Conservation (phyloP, 1,140 invertebrate genomes). For the Leptinotarsa undecemlineata region DNA sequence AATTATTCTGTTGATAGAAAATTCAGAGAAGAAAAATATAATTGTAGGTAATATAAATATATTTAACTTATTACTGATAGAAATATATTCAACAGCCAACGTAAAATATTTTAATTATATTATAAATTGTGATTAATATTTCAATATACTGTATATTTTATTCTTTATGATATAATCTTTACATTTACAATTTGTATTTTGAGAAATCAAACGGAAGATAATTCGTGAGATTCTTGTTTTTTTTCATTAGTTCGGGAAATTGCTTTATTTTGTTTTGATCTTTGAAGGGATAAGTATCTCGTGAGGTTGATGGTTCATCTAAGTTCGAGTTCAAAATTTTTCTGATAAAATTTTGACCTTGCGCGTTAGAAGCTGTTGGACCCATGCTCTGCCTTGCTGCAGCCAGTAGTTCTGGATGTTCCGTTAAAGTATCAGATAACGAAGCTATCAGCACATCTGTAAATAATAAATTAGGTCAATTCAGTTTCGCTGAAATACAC, state of each 20-base stretch:
- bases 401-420: constrained; percentile 67
- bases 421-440: constrained; percentile 69
- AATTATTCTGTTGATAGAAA: too few species aligned
- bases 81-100: constrained; percentile 7
- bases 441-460: constrained; percentile 72
- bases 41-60: constrained; percentile 1
- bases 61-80: constrained; percentile 1
- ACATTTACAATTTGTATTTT: constrained; percentile 16
- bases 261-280: constrained; percentile 27
- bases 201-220: constrained; percentile 23
- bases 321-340: constrained; percentile 40
- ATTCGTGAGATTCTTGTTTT: constrained; percentile 27
- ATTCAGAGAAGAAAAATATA: not conserved
- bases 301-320: constrained; percentile 26
- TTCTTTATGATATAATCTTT: not conserved
- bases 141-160: not conserved
- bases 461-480: constrained; percentile 30
- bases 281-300: constrained; percentile 24
- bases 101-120: not conserved
- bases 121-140: not conserved
- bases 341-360: constrained; percentile 35
- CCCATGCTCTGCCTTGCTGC: constrained; percentile 54
- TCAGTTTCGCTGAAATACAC: too few species aligned
- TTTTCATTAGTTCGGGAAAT: constrained; percentile 21
- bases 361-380: constrained; percentile 10